These are phyloP conservation scores for Bothrops jararaca DNA, from an alignment of 2,113 vertebrate genomes.

Conservation along the genomic window DNA sequence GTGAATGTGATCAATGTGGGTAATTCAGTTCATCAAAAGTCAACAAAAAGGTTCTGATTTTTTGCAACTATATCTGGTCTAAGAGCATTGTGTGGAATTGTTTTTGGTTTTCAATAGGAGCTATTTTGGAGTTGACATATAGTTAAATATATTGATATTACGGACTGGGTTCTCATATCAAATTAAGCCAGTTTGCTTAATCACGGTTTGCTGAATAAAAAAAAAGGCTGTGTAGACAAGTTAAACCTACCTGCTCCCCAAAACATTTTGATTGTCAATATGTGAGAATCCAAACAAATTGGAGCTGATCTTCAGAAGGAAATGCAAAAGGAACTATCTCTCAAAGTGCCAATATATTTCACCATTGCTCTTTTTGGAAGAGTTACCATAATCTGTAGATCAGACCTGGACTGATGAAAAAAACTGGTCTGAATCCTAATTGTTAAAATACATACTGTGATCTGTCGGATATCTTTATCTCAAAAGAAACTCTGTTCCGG, in stretches of 20 bases:
- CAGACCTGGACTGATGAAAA: neutral
- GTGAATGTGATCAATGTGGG: neutral
- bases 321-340: neutral
- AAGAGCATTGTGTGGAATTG: neutral
- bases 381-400: neutral
- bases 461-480: neutral
- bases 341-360: neutral
- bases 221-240: neutral
- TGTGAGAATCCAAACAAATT: neutral
- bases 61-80: neutral
- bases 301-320: neutral
- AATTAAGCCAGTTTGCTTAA: neutral
- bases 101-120: neutral
- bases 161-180: neutral
- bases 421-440: neutral
- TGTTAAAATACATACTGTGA: neutral
- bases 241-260: neutral
- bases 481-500: neutral
- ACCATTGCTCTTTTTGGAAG: neutral
- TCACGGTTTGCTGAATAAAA: neutral
- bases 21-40: neutral
- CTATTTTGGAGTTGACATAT: neutral
- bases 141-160: neutral
- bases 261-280: neutral
- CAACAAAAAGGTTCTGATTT: neutral